Evolutionary conservation across 35 echinoderm and acorn worm genomes (phyloP).

Genomic region (Eucidaris tribuloides): DNA sequence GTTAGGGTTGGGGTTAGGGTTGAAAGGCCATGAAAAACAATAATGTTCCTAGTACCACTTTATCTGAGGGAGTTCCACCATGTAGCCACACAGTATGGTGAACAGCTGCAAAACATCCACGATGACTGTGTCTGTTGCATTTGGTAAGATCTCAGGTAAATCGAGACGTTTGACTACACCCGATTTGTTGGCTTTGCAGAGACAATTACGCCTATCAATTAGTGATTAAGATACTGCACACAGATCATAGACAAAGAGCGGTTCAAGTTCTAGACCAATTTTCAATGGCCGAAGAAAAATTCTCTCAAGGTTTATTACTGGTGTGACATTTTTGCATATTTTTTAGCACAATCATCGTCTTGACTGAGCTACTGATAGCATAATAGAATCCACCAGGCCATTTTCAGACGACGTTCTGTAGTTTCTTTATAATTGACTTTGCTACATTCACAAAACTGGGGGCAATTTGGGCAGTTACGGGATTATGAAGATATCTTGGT

Average conservation of each 20-base stretch:
- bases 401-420: background rate
- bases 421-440: background rate
- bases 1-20: too few relatives aligned
- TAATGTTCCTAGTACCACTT: too few relatives aligned
- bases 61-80: conserved; percentile 7
- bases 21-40: too few relatives aligned
- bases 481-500: conserved; percentile 6
- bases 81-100: background rate
- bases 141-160: background rate
- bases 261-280: background rate
- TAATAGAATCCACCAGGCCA: background rate
- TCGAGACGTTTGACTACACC: conserved; percentile 10
- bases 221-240: conserved; percentile 4
- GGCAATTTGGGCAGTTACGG: background rate
- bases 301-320: too few relatives aligned
- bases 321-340: background rate
- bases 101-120: too few relatives aligned
- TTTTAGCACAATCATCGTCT: background rate
- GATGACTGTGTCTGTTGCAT: background rate
- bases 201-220: too few relatives aligned
- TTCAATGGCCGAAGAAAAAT: background rate
- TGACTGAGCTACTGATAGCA: too few relatives aligned
- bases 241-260: background rate
- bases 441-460: conserved; percentile 11
- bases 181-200: too few relatives aligned